Conservation (phyloP, 2,113 vertebrate species). For the Oreochromis tanganicae region DNA sequence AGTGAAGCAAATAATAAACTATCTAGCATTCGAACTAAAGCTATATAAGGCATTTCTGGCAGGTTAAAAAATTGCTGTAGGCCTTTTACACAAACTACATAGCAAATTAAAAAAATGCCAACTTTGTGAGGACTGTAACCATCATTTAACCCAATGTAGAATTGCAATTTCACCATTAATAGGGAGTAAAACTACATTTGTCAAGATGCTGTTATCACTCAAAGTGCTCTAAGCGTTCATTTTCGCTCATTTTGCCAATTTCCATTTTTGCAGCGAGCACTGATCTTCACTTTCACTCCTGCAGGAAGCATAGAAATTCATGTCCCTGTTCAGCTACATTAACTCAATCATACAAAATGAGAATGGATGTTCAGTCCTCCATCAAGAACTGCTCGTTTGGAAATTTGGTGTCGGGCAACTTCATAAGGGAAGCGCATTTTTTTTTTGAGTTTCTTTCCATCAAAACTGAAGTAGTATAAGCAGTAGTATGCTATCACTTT, state of each 20-base stretch:
- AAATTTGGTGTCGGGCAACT: background rate
- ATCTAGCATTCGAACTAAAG: background rate
- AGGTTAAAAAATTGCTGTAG: background rate
- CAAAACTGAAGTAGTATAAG: background rate
- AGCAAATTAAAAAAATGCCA: background rate
- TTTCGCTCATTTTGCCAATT: constrained; percentile 15
- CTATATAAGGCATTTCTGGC: background rate
- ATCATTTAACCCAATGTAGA: background rate
- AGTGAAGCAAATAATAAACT: background rate
- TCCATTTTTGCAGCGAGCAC: background rate
- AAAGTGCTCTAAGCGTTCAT: background rate
- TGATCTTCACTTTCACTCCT: constrained; percentile 31
- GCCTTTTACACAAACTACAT: background rate
- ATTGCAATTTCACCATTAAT: background rate
- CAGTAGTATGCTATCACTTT: background rate
- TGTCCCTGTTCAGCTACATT: constrained; percentile 43
- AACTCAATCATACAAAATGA: constrained; percentile 32
- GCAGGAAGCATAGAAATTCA: constrained; percentile 38
- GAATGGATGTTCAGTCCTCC: background rate
- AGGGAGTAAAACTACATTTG: background rate
- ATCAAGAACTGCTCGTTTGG: background rate
- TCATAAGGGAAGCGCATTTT: constrained; percentile 14
- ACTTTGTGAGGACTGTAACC: background rate
- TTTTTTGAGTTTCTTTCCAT: background rate
- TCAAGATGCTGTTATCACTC: constrained; percentile 13